These are phyloP conservation scores for Alcedo atthis DNA, from an alignment of 2,797 vertebrate species.

Conservation along the genomic window DNA sequence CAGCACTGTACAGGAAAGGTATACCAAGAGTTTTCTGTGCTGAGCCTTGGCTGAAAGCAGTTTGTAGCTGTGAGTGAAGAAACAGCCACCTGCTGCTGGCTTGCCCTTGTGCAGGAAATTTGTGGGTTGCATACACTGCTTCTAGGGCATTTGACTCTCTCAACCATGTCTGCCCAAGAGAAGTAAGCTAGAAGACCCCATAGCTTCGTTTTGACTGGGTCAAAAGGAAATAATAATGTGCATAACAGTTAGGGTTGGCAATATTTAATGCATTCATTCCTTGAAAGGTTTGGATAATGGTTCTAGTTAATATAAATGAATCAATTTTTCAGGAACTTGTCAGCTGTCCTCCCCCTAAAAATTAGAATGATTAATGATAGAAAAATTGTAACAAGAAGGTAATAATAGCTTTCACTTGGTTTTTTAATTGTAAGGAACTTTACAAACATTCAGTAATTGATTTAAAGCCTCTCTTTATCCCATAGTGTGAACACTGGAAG, in stretches of 20 bases:
- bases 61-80: background rate
- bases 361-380: constrained; percentile 6
- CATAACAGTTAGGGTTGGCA: background rate
- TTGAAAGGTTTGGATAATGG: background rate
- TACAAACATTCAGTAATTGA: background rate
- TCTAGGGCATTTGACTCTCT: background rate
- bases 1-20: background rate
- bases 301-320: constrained; percentile 14
- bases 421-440: constrained; percentile 7
- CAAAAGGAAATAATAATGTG: background rate
- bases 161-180: background rate
- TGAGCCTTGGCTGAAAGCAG: background rate
- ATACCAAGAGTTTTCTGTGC: background rate
- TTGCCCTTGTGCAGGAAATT: background rate
- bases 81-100: background rate
- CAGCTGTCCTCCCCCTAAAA: constrained; percentile 33
- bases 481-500: background rate
- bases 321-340: background rate
- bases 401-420: background rate
- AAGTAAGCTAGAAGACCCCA: background rate
- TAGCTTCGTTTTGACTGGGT: background rate
- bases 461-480: constrained; percentile 16
- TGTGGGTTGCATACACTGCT: background rate
- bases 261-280: background rate
- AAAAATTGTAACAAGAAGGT: constrained; percentile 10